These are phyloP conservation scores for Pseudoips prasinana DNA, from an alignment of 2,888 invertebrate genomes.

Conservation along the genomic window DNA sequence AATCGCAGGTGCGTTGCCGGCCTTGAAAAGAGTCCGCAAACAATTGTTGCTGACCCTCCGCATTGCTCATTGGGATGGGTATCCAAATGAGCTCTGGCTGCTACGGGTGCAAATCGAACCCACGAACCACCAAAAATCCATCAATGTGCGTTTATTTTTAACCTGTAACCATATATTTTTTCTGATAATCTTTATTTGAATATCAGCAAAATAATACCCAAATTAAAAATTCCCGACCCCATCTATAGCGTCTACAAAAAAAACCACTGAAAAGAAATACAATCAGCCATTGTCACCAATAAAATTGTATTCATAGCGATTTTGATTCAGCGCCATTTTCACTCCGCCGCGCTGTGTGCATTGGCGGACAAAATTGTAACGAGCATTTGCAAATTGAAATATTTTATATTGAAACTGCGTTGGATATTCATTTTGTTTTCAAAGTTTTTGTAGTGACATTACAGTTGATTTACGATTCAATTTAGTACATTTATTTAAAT, in stretches of 20 bases:
- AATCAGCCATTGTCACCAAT: conserved; percentile 26
- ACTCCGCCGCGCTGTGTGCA: conserved; percentile 20
- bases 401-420: conserved; percentile 10
- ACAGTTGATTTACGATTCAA: no score
- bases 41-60: no score
- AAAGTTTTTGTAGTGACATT: neutral
- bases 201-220: conserved; percentile 2
- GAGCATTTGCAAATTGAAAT: conserved; percentile 23
- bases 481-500: no score
- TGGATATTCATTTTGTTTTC: conserved; percentile 6
- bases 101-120: no score
- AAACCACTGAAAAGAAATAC: conserved; percentile 13
- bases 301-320: conserved; percentile 12
- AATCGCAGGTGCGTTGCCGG: no score
- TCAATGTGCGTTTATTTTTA: no score
- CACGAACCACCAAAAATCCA: no score
- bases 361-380: conserved; percentile 28
- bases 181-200: no score
- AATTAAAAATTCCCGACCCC: conserved; percentile 20
- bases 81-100: no score
- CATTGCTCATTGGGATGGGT: no score
- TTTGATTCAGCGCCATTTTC: conserved; percentile 18
- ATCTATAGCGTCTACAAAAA: conserved; percentile 11
- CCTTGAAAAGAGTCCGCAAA: no score
- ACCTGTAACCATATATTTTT: no score